Evolutionary conservation across 1,140 invertebrate species (phyloP).

Genomic region (Teleogryllus occipitalis): DNA sequence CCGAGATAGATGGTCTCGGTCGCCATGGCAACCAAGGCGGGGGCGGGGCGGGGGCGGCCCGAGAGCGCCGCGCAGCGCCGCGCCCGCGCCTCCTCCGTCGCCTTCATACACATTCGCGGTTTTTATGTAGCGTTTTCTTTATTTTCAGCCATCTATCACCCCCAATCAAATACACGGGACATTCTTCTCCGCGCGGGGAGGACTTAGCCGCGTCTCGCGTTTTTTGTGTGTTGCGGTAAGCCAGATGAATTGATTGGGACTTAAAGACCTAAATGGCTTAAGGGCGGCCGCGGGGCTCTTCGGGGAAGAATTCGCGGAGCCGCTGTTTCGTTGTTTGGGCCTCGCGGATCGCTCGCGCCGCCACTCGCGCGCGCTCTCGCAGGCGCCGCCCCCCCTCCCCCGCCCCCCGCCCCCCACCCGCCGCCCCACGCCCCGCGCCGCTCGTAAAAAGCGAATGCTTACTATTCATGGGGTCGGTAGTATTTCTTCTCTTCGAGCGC

Average conservation of each 20-base stretch:
- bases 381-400: too few relatives aligned
- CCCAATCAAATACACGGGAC: not conserved
- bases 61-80: not conserved
- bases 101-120: not conserved
- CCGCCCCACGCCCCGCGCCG: too few relatives aligned
- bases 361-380: too few relatives aligned
- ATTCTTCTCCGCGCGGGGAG: not conserved
- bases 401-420: too few relatives aligned
- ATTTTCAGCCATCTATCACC: conserved; percentile 1
- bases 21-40: not conserved
- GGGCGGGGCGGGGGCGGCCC: too few relatives aligned
- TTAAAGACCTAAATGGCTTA: not conserved
- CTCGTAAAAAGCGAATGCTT: not conserved
- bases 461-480: not conserved
- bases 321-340: not conserved
- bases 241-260: conserved; percentile 3
- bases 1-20: not conserved
- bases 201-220: not conserved
- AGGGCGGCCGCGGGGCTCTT: not conserved
- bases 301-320: not conserved
- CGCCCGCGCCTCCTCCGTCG: not conserved
- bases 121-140: not conserved
- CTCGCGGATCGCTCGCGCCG: not conserved
- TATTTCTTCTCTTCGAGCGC: not conserved
- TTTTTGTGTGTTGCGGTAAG: not conserved